Base-by-base conservation (phyloP, 2,797 vertebrate species). In the Malurus leucopterus region DNA sequence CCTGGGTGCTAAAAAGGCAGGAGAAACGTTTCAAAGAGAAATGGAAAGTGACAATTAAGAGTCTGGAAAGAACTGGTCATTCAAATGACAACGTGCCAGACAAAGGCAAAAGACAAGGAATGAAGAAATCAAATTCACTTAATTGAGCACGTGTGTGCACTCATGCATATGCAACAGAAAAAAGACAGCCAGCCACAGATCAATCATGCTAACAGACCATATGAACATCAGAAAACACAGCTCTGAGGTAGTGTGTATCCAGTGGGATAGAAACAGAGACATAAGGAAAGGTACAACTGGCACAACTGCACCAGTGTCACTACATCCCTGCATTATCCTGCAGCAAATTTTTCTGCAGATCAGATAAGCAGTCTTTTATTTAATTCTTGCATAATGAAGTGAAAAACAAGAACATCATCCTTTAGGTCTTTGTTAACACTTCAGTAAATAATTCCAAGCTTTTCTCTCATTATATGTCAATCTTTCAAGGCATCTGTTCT, bases 151-250 rank as follows among this genome's bases (percentile, higher is more conserved):
- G 2, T 34, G 13, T 57, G 80, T 29, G 43, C 9, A 13, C 32
- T 93, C 88, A 82, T 69, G 68, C 85, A 89, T 87, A 87, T 43
- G 63, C 27, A 92, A 84, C 21, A 82, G 82, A 26, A 68, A 50
- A 63, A 41, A 70, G 70, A 74, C 58, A 93, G 53, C 75, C 63
- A 94, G 82, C 59, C 26, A 8, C 68, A 72, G 32, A 91, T 89
- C 90, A 72, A 82, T 82, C 92, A 55, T 2, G n/a, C 65, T 63
- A 81, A 70, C 59, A 67, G 50, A 57, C 41, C 82, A 41, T 10
- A 81, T 46, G 51, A 86, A 63, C 71, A 81, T 57, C 67, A 75
- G 34, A 70, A 74, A 81, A 51, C 11, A 23, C 55, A 61, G 88
- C 63, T 75, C 20, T 61, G 71, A 13, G 29, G 30, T 4, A 14